Evolutionary conservation across 92 coral and sea anemone species (phyloP).

Genomic region (Meandrina meandrites): DNA sequence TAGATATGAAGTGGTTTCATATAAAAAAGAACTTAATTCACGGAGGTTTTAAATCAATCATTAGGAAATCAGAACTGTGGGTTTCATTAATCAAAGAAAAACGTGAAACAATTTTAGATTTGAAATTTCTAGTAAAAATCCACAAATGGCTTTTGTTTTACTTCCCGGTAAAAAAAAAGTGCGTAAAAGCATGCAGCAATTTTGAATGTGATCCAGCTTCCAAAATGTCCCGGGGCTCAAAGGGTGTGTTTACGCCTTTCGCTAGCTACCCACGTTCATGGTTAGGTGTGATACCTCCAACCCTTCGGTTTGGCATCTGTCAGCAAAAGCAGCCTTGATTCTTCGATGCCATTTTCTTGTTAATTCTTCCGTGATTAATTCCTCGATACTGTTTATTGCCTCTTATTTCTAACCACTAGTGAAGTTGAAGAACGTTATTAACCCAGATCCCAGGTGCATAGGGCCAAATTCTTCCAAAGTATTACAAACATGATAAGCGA

Average conservation of each 20-base stretch:
- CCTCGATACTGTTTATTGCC: not conserved
- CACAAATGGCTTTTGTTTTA: not conserved
- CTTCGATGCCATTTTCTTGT: not conserved
- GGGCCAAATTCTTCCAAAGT: no score
- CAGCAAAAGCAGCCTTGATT: not conserved
- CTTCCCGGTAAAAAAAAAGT: not conserved
- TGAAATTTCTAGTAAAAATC: not conserved
- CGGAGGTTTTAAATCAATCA: not conserved
- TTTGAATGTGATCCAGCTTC: not conserved
- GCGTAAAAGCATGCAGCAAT: not conserved
- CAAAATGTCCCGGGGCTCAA: not conserved
- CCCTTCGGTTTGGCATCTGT: not conserved
- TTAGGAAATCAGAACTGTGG: not conserved
- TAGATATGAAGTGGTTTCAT: not conserved
- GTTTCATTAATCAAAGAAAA: not conserved
- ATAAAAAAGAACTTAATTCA: not conserved
- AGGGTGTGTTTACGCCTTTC: constrained; percentile 9
- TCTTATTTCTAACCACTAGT: not conserved
- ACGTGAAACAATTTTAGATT: not conserved
- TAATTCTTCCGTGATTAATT: not conserved
- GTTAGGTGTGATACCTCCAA: not conserved
- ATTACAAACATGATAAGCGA: no score
- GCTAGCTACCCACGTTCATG: constrained; percentile 5
- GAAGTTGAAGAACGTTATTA: not conserved
- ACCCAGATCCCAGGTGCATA: no score